Conservation (phyloP, 2,797 vertebrate genomes). For the Dromococcyx pavoninus region DNA sequence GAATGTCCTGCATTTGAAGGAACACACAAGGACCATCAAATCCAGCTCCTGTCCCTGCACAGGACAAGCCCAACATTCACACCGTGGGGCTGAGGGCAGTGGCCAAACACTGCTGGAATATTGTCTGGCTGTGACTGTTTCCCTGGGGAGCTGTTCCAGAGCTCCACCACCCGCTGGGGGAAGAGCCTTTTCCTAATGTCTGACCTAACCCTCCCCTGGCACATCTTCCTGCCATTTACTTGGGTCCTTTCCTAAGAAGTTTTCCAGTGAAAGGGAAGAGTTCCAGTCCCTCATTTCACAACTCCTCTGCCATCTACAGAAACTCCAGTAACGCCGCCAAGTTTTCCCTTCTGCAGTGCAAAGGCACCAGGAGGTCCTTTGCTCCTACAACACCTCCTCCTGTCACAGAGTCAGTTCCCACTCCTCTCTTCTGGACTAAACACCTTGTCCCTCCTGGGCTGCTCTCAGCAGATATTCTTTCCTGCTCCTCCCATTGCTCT, state of each 20-base stretch:
- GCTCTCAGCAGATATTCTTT: background rate
- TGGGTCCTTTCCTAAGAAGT: background rate
- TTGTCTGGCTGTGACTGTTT: too few species aligned
- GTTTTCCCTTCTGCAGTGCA: background rate
- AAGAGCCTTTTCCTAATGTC: too few species aligned
- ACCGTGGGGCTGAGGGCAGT: too few species aligned
- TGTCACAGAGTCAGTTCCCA: background rate
- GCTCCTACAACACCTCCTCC: background rate
- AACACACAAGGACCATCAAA: too few species aligned
- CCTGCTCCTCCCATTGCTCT: rapidly evolving
- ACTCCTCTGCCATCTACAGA: background rate
- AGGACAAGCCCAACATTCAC: too few species aligned
- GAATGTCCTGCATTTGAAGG: too few species aligned
- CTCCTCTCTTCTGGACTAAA: background rate
- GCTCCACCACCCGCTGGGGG: too few species aligned
- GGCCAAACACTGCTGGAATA: too few species aligned
- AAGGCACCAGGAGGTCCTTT: background rate
- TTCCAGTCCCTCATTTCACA: background rate
- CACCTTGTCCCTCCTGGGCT: background rate
- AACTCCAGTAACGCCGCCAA: rapidly evolving
- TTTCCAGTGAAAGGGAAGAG: background rate
- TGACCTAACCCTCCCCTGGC: too few species aligned
- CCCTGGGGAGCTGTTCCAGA: too few species aligned
- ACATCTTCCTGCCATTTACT: too few species aligned
- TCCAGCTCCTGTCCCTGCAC: too few species aligned